phyloP scores from a whole-genome alignment of 2,113 vertebrate species.

The Fregetta grallaria region DNA sequence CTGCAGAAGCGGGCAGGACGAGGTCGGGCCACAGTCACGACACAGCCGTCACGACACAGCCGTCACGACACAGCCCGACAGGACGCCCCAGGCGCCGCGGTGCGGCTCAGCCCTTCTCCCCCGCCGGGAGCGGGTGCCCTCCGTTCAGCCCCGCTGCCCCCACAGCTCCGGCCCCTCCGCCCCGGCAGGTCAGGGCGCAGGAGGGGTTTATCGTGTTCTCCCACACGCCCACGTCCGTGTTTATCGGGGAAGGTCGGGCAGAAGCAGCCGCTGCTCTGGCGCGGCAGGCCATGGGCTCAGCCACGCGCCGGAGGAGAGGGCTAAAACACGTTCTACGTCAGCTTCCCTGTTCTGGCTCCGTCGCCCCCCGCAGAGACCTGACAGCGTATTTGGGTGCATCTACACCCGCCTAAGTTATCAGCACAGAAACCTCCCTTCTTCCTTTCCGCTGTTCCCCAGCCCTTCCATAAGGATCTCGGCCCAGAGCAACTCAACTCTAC shows the following conservation, averaged over 20 bases:
- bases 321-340: background rate
- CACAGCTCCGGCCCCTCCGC: background rate
- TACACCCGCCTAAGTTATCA: background rate
- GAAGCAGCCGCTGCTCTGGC: background rate
- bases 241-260: background rate
- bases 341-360: background rate
- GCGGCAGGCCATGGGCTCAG: background rate
- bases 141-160: background rate
- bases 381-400: too few relatives aligned
- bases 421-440: background rate
- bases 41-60: background rate
- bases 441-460: background rate
- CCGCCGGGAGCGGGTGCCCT: background rate
- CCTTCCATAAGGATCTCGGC: background rate
- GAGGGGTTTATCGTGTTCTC: background rate
- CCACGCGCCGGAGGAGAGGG: background rate
- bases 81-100: background rate
- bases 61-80: fast-evolving
- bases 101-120: background rate
- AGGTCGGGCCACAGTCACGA: background rate
- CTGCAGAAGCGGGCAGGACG: background rate
- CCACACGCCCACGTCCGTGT: background rate
- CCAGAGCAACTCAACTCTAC: background rate
- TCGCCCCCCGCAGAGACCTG: too few relatives aligned
- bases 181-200: background rate